Evolutionary conservation across 1,140 invertebrate species (phyloP).

Genomic region (Catajapyx aquilonaris): DNA sequence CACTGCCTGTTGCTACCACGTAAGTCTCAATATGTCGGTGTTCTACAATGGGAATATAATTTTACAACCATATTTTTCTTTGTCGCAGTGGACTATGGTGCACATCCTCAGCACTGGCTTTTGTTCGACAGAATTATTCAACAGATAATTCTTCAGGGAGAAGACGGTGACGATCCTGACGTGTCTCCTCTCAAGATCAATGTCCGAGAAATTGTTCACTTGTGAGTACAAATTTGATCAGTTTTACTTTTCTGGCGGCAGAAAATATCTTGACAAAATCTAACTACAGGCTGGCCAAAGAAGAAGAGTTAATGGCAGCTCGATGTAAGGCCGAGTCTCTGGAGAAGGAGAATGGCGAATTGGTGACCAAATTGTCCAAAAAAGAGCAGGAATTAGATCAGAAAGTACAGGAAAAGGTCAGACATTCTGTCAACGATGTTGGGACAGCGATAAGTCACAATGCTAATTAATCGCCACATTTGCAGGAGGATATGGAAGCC

Average conservation of each 20-base stretch:
- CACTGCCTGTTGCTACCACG: constrained; percentile 77
- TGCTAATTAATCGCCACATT: constrained; percentile 5
- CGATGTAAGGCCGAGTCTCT: constrained; percentile 68
- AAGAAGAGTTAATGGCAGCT: constrained; percentile 75
- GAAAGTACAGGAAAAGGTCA: constrained; percentile 62
- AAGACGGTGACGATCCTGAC: constrained; percentile 55
- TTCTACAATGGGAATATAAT: too few relatives aligned
- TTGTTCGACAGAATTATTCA: constrained; percentile 89
- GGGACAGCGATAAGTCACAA: neutral
- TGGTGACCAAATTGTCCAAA: constrained; percentile 62
- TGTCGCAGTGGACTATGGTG: constrained; percentile 44
- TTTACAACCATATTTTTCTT: too few relatives aligned
- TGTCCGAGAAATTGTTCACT: constrained; percentile 71
- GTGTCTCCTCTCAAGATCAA: constrained; percentile 69
- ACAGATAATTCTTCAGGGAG: constrained; percentile 75
- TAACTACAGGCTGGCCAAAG: constrained; percentile 50
- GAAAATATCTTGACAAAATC: neutral
- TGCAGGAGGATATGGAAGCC: constrained; percentile 66
- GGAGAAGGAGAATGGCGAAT: constrained; percentile 70
- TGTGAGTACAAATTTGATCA: constrained; percentile 24
- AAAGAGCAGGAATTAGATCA: constrained; percentile 85
- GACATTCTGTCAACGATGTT: neutral
- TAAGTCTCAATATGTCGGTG: constrained; percentile 32
- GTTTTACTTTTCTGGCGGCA: neutral
- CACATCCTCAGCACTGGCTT: constrained; percentile 76